These are phyloP conservation scores for Macrosiphum euphorbiae DNA, from an alignment of 2,888 invertebrate species.

Conservation along the genomic window DNA sequence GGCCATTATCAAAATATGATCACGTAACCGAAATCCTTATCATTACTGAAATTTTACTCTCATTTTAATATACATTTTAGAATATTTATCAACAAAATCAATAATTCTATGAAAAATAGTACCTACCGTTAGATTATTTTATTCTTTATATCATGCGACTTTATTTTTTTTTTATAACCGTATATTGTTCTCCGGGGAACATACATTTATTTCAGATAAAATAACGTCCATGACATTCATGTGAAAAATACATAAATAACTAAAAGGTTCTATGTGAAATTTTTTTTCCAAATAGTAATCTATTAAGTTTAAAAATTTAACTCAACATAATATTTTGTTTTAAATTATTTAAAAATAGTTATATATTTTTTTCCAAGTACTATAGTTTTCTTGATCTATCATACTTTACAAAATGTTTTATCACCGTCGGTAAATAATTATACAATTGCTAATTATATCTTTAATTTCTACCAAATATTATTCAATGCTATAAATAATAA, in stretches of 20 bases:
- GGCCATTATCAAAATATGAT: too few relatives aligned
- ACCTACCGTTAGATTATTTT: too few relatives aligned
- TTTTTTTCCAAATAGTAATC: background rate
- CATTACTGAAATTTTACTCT: too few relatives aligned
- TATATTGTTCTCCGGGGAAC: too few relatives aligned
- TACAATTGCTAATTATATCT: background rate
- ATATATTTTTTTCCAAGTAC: background rate
- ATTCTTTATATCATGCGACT: too few relatives aligned
- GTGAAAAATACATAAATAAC: background rate
- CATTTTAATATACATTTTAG: too few relatives aligned
- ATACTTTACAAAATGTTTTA: background rate
- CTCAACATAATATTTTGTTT: background rate
- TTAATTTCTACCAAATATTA: background rate
- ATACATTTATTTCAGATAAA: background rate
- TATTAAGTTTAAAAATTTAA: background rate
- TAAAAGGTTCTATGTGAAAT: background rate
- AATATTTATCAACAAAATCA: too few relatives aligned
- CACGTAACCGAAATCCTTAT: too few relatives aligned
- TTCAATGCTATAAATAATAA: background rate
- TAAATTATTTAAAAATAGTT: background rate
- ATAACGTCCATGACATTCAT: background rate
- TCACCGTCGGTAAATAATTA: background rate
- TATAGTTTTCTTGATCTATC: background rate
- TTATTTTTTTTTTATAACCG: too few relatives aligned
- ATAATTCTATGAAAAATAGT: too few relatives aligned